Conservation (phyloP, 1,140 invertebrate genomes). For the Hesperophylax magnus region DNA sequence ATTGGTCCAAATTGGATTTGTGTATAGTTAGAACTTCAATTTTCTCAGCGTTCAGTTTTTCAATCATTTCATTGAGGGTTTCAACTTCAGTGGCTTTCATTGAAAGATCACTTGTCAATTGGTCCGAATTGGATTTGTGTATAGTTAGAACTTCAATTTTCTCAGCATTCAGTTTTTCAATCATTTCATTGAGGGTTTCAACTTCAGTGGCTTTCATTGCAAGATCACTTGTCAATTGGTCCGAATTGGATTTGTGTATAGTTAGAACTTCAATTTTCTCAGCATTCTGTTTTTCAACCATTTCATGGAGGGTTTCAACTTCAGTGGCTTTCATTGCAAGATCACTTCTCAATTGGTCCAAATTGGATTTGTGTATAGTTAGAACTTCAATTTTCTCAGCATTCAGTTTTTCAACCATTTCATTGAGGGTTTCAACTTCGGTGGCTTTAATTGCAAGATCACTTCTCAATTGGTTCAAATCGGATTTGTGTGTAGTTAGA, state of each 20-base stretch:
- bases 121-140: neutral
- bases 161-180: neutral
- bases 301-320: no score
- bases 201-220: neutral
- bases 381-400: no score
- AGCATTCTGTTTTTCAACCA: neutral
- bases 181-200: neutral
- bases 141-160: neutral
- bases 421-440: neutral
- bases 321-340: neutral
- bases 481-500: neutral
- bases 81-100: neutral
- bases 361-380: no score
- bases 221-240: neutral
- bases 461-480: constrained; percentile 3
- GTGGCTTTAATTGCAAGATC: neutral
- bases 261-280: neutral
- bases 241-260: neutral
- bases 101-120: constrained; percentile 5
- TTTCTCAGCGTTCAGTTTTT: no score
- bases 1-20: no score
- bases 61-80: neutral
- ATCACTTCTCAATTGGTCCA: no score
- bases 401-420: no score
- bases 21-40: no score